Percentiles rank a stretch among this genome's conserved stretches.
Evolutionary conservation across 2,113 vertebrate species (phyloP).

Genomic region (Spea multiplicata): DNA sequence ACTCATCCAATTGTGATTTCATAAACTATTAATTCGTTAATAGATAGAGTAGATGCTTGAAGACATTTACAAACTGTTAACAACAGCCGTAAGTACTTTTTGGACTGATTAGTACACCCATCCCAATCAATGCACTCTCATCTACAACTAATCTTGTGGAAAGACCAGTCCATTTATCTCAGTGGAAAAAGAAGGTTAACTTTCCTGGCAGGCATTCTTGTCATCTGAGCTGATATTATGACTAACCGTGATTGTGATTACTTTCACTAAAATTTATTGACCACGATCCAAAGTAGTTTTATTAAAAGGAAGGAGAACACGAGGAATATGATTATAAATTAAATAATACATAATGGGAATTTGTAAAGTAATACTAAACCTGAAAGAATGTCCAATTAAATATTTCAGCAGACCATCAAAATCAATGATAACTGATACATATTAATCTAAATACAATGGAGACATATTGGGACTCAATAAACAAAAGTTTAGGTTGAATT

Average conservation of each 20-base stretch:
- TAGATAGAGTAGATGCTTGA: too few species aligned
- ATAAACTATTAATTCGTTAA: too few species aligned
- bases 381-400: conserved; percentile 27
- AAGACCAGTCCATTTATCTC: too few species aligned
- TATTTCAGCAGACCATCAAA: conserved; percentile 43
- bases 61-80: too few species aligned
- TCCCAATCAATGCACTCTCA: too few species aligned
- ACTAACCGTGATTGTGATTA: background rate
- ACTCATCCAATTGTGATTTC: too few species aligned
- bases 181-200: too few species aligned
- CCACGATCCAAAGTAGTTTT: conserved; percentile 16
- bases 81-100: too few species aligned
- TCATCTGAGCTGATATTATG: conserved; percentile 3
- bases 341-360: conserved; percentile 23
- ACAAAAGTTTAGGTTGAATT: conserved; percentile 8
- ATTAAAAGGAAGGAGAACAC: conserved; percentile 13
- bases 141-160: too few species aligned
- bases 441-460: conserved; percentile 32
- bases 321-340: conserved; percentile 5
- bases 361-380: conserved; percentile 23
- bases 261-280: conserved; percentile 27
- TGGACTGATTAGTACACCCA: too few species aligned
- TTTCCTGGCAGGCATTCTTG: background rate
- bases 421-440: conserved; percentile 32
- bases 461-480: background rate